phyloP scores from a whole-genome alignment of 2,888 invertebrate species.

The Augochlorella aurata region DNA sequence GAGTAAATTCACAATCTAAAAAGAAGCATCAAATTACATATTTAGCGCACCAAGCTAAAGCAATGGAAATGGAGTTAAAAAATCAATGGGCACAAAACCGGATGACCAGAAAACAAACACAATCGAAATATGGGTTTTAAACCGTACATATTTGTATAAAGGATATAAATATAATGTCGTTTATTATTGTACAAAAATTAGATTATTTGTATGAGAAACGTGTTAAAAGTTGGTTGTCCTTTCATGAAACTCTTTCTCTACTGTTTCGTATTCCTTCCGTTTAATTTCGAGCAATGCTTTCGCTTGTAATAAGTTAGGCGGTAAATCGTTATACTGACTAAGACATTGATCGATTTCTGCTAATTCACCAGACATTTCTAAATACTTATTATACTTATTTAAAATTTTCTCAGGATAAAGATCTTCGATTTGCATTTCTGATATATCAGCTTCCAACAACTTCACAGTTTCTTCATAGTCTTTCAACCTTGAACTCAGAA shows the following conservation, averaged over 20 bases:
- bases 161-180: slow-evolving; percentile 19
- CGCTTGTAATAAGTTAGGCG: slow-evolving; percentile 77
- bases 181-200: slow-evolving; percentile 48
- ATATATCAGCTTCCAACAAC: slow-evolving; percentile 67
- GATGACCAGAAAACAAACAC: slow-evolving; percentile 92
- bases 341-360: slow-evolving; percentile 68
- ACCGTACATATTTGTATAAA: slow-evolving; percentile 71
- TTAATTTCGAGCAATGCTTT: slow-evolving; percentile 72
- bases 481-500: slow-evolving; percentile 68
- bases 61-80: slow-evolving; percentile 95
- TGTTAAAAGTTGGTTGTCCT: slow-evolving; percentile 62
- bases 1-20: slow-evolving; percentile 88
- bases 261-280: slow-evolving; percentile 69
- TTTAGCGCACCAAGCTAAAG: slow-evolving; percentile 96
- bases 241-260: slow-evolving; percentile 65
- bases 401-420: slow-evolving; percentile 68
- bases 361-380: slow-evolving; percentile 69
- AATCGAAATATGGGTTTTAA: slow-evolving; percentile 97
- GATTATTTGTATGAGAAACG: slow-evolving; percentile 10
- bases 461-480: slow-evolving; percentile 72
- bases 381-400: slow-evolving; percentile 68
- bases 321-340: slow-evolving; percentile 72
- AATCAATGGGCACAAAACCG: slow-evolving; percentile 96
- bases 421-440: slow-evolving; percentile 66
- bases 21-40: slow-evolving; percentile 98